Base-by-base conservation (phyloP, 2,113 vertebrate genomes). In the Sebastes schlegelii region DNA sequence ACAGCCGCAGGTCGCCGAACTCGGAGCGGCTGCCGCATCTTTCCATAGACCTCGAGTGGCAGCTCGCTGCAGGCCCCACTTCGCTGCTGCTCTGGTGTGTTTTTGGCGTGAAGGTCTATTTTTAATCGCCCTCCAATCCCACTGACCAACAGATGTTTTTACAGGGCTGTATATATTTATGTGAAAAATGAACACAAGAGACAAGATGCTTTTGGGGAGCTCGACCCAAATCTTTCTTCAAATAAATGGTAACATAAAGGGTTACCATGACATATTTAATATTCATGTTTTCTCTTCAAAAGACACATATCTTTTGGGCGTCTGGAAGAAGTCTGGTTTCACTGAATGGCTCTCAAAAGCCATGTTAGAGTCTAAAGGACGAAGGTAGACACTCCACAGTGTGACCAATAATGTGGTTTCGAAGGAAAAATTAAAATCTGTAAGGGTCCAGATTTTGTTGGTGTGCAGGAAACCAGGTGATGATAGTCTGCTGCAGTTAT, bases 391-490 rank as follows among this genome's bases (percentile, higher is more conserved):
- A 58, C 5, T 66, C 52, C 11, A 45, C 16, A 14, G 54, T 13
- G 16, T 51, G 45, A 34, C 4, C 23, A 16, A 2, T 34, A n/a
- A 64, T 42, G 57, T 71, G 7, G 43, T 77, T 42, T 67, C 4
- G 79, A 80, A 74, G 64, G 42, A 57, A 14, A 57, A 57, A 55
- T 42, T 16, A 0, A 40, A n/a, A 43, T 52, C 48, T 49, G 34
- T 71, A 34, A 65, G 66, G 48, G 14, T 26, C 34, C 8, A 23
- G 19, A n/a, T 26, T 63, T n/a, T 17, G 42, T 74, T 51, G 2
- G 23, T 79, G 77, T 77, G 42, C 19, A 21, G 84, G 84, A 91
- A 87, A 86, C 72, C 69, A 86, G 85, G 70, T 12, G 70, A 79
- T 42, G n/a, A 70, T 23, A 26, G 70, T 64, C 34, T 48, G 66